Evolutionary conservation across 2,888 invertebrate genomes (phyloP), one percentile per base, ranked within the genome.

Genomic region (Linnaemya vulpina): DNA sequence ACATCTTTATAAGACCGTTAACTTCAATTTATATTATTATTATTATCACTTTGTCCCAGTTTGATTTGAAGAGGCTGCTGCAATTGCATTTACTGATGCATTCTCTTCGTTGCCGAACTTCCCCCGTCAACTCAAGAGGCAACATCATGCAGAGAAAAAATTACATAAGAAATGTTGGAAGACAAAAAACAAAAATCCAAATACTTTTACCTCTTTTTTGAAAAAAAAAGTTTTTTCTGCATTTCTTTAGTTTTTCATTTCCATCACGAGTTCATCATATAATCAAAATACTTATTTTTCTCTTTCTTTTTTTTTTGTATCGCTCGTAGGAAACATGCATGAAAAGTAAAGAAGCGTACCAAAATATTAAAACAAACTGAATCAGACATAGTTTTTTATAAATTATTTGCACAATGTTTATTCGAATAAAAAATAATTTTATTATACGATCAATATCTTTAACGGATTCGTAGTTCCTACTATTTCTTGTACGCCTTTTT

Each of bases 141-240:
- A 79, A 25, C 73, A 60, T 35, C 46, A 55, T 81, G 35, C 62
- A 62, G 68, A 35, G 68, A 75, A 68, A 73, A 46, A 68, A 60
- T 75, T 81, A 46, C 81, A 74, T 75, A 81, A 81, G 51, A 43
- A 13, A 75, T 75, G 60, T 75, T 68, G 51, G 43, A 78, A 78
- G 17, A 51, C 20, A 38, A 68, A 62, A 49, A 49, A 68, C 4
- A 13, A 60, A 53, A 22, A 43, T 11, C n/a, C 46, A 22, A 76
- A 13, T 38, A 70, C 9, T 70, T 38, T n/a, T 51, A 35, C 11
- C 68, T n/a, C 63, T 65, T 17, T 43, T 40, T 30, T 43, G 35
- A 30, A 25, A 38, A 67, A n/a, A 8, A 40, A 76, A 55, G 46
- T 40, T 80, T 51, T 67, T 60, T 40, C n/a, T 40, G 13, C 15